Conservation (phyloP, 2,888 invertebrate genomes). For the Scaptomyza reducta region DNA sequence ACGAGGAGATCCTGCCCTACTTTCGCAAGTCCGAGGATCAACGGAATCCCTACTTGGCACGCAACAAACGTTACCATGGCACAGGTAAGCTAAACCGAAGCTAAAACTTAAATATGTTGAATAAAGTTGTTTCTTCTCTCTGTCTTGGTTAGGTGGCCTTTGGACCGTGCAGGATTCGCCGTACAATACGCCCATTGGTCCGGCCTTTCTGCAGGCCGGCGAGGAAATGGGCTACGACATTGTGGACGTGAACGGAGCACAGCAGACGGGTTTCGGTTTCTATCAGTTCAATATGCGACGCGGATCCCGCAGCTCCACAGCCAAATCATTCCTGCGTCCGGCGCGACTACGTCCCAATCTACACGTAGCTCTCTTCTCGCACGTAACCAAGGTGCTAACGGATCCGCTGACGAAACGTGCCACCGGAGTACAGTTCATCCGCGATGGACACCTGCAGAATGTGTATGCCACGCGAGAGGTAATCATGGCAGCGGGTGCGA, state of each 20-base stretch:
- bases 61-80: constrained; percentile 88
- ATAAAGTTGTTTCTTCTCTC: background rate
- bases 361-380: constrained; percentile 92
- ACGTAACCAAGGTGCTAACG: constrained; percentile 91
- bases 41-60: constrained; percentile 93
- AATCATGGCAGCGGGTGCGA: constrained; percentile 89
- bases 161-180: constrained; percentile 84
- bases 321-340: constrained; percentile 93
- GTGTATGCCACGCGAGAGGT: constrained; percentile 83
- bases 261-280: constrained; percentile 94
- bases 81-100: constrained; percentile 86
- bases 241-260: constrained; percentile 92
- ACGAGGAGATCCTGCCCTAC: constrained; percentile 91
- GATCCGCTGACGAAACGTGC: constrained; percentile 90
- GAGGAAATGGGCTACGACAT: constrained; percentile 96
- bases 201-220: constrained; percentile 94
- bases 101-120: no score
- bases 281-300: constrained; percentile 95
- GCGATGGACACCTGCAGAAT: constrained; percentile 86
- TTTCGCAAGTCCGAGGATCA: constrained; percentile 95
- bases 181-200: constrained; percentile 90
- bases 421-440: constrained; percentile 91
- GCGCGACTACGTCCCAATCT: constrained; percentile 91
- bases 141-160: constrained; percentile 80
- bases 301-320: constrained; percentile 92